Evolutionary conservation across 2,888 invertebrate genomes (phyloP).

Genomic region (Herminia tarsipennalis): DNA sequence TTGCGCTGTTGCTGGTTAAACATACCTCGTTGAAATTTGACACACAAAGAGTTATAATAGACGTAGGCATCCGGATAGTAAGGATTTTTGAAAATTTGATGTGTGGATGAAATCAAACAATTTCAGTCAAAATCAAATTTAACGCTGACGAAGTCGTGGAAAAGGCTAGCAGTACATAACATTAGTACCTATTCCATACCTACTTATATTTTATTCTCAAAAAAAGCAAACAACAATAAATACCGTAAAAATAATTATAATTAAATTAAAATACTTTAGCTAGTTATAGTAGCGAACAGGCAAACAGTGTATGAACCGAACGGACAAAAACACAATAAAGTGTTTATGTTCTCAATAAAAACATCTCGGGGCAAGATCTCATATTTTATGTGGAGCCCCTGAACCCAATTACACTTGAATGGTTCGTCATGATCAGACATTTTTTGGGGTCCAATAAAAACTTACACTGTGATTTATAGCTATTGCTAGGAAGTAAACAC

Average conservation of each 20-base stretch:
- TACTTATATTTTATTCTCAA: background rate
- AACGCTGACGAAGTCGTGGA: too few species aligned
- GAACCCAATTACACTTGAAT: slow-evolving; percentile 83
- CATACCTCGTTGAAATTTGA: too few species aligned
- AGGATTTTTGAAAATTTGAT: too few species aligned
- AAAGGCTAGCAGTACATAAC: too few species aligned
- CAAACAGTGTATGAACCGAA: slow-evolving; percentile 57
- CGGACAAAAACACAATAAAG: slow-evolving; percentile 79
- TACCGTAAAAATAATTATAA: background rate
- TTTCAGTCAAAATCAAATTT: too few species aligned
- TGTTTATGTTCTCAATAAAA: slow-evolving; percentile 83
- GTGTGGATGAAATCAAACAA: too few species aligned
- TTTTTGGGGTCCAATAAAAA: slow-evolving; percentile 78
- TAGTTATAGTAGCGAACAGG: slow-evolving; percentile 32
- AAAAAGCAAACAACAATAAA: background rate
- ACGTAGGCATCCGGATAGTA: too few species aligned
- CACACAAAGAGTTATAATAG: too few species aligned
- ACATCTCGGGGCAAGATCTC: slow-evolving; percentile 70
- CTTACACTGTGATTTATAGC: slow-evolving; percentile 73
- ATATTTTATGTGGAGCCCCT: slow-evolving; percentile 80
- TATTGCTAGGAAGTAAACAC: slow-evolving; percentile 60
- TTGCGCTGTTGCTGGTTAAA: too few species aligned
- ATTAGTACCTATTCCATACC: too few species aligned
- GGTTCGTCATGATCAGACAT: slow-evolving; percentile 81
- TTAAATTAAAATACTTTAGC: slow-evolving; percentile 4